phyloP scores from a whole-genome alignment of 2,888 invertebrate species.

The Neocrepidodera transversa region DNA sequence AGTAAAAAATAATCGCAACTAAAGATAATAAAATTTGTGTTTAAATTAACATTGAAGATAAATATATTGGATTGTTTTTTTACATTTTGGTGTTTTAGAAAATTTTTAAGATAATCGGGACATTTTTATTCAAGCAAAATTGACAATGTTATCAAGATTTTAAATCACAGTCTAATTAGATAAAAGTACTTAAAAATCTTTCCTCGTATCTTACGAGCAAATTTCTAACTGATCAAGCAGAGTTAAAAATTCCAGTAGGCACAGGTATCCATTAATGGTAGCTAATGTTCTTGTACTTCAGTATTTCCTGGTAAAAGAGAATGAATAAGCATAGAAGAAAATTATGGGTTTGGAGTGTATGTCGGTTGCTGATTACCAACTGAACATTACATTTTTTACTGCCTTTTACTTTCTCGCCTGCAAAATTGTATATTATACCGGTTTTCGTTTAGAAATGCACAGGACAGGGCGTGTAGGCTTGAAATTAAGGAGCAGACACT shows the following conservation, averaged over 20 bases:
- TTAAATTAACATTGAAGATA: too few relatives aligned
- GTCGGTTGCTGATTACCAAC: constrained; percentile 1
- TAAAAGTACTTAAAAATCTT: too few relatives aligned
- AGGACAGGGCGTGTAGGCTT: not conserved
- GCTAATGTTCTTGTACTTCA: not conserved
- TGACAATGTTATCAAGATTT: too few relatives aligned
- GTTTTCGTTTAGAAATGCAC: not conserved
- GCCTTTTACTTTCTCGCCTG: constrained; percentile 1
- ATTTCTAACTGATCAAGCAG: not conserved
- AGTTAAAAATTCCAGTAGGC: not conserved
- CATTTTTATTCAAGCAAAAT: too few relatives aligned
- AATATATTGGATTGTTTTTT: too few relatives aligned
- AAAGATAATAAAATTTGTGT: too few relatives aligned
- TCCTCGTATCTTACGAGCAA: too few relatives aligned
- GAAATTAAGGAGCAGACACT: too few relatives aligned
- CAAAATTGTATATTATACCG: not conserved
- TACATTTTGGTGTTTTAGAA: too few relatives aligned
- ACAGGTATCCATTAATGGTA: not conserved
- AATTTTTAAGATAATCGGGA: too few relatives aligned
- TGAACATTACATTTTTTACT: not conserved
- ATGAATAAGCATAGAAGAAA: not conserved
- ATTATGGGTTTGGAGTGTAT: constrained; percentile 1
- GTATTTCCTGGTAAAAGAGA: constrained; percentile 1
- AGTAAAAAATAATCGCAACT: not conserved
- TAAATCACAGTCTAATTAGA: too few relatives aligned